phyloP scores from a whole-genome alignment of 1,140 invertebrate species.

The Triops longicaudatus region DNA sequence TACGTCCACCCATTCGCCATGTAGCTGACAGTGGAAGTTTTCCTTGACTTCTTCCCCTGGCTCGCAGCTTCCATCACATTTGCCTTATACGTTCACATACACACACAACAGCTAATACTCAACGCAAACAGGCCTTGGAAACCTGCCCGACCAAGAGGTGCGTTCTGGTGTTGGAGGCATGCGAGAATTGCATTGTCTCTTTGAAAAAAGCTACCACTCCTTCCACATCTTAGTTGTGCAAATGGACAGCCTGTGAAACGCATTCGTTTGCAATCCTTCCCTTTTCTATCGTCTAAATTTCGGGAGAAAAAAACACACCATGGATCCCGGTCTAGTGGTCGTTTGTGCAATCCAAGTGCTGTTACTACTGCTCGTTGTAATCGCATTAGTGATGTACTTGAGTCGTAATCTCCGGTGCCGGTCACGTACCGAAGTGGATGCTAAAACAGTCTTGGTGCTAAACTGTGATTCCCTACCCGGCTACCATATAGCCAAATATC shows the following conservation, averaged over 20 bases:
- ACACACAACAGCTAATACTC: not conserved
- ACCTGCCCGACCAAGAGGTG: not conserved
- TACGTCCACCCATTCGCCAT: not conserved
- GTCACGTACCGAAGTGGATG: constrained; percentile 23
- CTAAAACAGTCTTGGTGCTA: constrained; percentile 19
- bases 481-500: constrained; percentile 20
- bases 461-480: constrained; percentile 20
- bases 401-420: constrained; percentile 25
- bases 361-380: constrained; percentile 19
- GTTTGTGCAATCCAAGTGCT: constrained; percentile 26
- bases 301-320: too few relatives aligned
- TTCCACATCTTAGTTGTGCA: not conserved
- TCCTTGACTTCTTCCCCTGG: not conserved
- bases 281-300: not conserved
- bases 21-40: not conserved
- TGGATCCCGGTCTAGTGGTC: constrained; percentile 22
- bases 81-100: not conserved
- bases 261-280: not conserved
- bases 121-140: constrained; percentile 17
- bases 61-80: not conserved
- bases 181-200: not conserved
- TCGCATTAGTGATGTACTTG: constrained; percentile 24
- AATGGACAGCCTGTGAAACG: constrained; percentile 11
- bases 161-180: not conserved
- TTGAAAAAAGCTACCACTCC: not conserved